Evolutionary conservation across 2,888 invertebrate species (phyloP).

Genomic region (Leptinotarsa peninsularis): DNA sequence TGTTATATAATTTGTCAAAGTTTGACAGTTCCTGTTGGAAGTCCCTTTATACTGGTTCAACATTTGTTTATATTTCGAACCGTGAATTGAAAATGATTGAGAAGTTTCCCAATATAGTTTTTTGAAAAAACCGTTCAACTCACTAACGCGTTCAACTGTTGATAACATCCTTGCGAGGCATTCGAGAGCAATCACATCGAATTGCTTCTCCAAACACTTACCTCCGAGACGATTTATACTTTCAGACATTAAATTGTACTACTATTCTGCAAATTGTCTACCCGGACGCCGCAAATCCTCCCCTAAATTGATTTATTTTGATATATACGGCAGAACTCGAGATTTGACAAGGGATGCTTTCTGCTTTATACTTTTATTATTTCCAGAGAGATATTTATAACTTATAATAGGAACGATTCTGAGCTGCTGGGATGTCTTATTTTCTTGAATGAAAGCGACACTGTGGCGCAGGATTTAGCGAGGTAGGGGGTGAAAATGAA

Average conservation of each 20-base stretch:
- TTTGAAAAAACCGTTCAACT: too few relatives aligned
- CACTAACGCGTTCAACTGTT: too few relatives aligned
- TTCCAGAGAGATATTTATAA: conserved; percentile 8
- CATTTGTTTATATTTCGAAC: too few relatives aligned
- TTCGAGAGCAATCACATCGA: neutral
- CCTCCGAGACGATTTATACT: neutral
- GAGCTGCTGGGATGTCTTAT: neutral
- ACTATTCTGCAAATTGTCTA: conserved; percentile 1
- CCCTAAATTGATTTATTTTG: conserved; percentile 8
- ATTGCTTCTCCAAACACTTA: conserved; percentile 5
- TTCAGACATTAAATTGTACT: neutral
- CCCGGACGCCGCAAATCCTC: neutral
- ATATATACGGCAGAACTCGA: conserved; percentile 3
- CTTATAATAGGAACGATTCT: neutral
- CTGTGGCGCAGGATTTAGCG: neutral
- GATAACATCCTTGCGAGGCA: too few relatives aligned
- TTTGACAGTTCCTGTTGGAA: too few relatives aligned
- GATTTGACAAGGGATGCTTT: conserved; percentile 16
- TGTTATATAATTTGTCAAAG: too few relatives aligned
- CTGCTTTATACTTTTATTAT: conserved; percentile 15
- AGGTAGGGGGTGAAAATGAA: neutral
- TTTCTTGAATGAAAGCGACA: neutral
- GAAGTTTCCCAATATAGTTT: too few relatives aligned
- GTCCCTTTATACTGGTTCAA: too few relatives aligned
- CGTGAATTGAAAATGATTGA: too few relatives aligned